These are phyloP conservation scores for Tamandua tetradactyla DNA, from an alignment of 2,797 vertebrate species.

Conservation along the genomic window DNA sequence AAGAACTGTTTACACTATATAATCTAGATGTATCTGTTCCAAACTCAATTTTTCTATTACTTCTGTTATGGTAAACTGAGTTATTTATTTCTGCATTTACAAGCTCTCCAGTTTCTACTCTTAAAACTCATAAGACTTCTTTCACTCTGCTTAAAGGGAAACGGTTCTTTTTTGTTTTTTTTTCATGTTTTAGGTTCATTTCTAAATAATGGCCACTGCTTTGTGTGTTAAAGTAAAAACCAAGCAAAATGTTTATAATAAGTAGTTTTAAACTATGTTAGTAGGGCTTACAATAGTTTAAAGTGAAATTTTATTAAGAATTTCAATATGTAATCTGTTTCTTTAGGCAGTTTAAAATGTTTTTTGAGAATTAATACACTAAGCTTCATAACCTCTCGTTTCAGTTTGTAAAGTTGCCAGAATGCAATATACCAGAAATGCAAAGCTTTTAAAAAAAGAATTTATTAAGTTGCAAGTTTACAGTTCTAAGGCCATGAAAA, in stretches of 20 bases:
- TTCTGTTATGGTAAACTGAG: background rate
- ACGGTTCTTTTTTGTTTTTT: too few relatives aligned
- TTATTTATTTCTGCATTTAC: conserved; percentile 12
- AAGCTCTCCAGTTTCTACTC: background rate
- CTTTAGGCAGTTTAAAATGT: background rate
- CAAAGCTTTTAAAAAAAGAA: too few relatives aligned
- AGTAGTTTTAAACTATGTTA: background rate
- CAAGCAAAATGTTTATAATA: background rate
- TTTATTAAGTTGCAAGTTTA: too few relatives aligned
- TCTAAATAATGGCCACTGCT: background rate
- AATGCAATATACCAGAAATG: too few relatives aligned
- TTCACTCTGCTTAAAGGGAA: background rate
- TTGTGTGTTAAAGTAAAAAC: background rate
- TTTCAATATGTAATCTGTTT: background rate
- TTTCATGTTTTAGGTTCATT: background rate
- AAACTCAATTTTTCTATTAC: background rate
- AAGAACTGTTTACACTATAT: background rate
- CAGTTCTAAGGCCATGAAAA: too few relatives aligned
- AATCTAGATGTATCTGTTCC: background rate
- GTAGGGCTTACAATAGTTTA: background rate
- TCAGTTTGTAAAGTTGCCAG: too few relatives aligned
- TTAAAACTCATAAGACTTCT: background rate
- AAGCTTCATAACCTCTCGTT: background rate
- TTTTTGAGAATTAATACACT: background rate
- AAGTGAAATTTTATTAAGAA: background rate